Percentiles rank a stretch among this genome's conserved stretches.
These are phyloP conservation scores for Lithophane semibrunnea DNA, from an alignment of 2,888 invertebrate genomes.

Conservation along the genomic window DNA sequence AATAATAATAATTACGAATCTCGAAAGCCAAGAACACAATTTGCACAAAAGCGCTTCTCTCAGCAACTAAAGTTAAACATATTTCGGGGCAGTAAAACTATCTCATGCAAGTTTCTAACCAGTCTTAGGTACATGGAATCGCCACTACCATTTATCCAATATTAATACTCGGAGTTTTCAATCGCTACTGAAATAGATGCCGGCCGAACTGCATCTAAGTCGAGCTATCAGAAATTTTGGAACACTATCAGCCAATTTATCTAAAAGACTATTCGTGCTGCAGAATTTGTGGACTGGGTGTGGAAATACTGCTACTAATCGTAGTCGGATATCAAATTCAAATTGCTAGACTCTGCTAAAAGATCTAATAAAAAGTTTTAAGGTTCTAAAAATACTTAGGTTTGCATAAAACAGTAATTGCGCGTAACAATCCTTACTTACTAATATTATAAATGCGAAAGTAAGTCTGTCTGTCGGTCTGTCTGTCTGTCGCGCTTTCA, in stretches of 20 bases:
- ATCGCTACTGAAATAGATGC: constrained; percentile 16
- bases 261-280: background rate
- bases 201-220: constrained; percentile 7
- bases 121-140: constrained; percentile 28
- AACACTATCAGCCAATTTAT: constrained; percentile 18
- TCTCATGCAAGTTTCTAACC: constrained; percentile 30
- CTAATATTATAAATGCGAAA: no score
- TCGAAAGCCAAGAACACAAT: constrained; percentile 34
- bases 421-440: no score
- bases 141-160: constrained; percentile 24
- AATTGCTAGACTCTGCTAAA: background rate
- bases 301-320: background rate
- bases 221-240: constrained; percentile 12
- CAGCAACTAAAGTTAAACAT: constrained; percentile 30
- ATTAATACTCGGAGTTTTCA: constrained; percentile 10
- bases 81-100: constrained; percentile 25
- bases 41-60: constrained; percentile 22
- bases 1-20: background rate
- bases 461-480: no score
- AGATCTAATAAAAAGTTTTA: background rate
- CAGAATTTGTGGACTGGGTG: background rate
- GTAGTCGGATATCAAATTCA: background rate
- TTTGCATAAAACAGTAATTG: background rate
- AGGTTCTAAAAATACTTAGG: background rate
- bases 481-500: no score